phyloP scores from a whole-genome alignment of 2,888 invertebrate genomes.

The Abscondita cerata region DNA sequence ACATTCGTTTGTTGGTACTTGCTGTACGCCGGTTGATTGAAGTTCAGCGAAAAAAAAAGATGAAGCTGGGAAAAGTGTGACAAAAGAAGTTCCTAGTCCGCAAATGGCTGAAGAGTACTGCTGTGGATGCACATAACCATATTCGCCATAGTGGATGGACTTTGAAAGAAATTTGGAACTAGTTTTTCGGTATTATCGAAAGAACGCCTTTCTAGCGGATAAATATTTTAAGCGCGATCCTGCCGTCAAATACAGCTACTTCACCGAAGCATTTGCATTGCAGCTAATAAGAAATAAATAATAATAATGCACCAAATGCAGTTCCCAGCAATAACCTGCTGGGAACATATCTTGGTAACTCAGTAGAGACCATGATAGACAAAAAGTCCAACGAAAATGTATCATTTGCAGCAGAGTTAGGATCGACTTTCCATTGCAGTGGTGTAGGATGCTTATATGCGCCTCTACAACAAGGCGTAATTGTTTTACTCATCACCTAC shows the following conservation, averaged over 20 bases:
- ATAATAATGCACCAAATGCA: too few relatives aligned
- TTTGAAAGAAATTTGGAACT: slow-evolving; percentile 31
- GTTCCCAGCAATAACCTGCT: too few relatives aligned
- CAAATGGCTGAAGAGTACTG: too few relatives aligned
- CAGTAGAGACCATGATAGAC: too few relatives aligned
- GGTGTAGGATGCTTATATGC: too few relatives aligned
- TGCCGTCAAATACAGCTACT: not conserved
- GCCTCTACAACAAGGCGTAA: too few relatives aligned
- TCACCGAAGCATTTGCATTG: not conserved
- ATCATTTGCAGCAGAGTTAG: too few relatives aligned
- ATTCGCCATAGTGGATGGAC: slow-evolving; percentile 34
- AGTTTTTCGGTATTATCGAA: slow-evolving; percentile 26
- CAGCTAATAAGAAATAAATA: slow-evolving; percentile 9
- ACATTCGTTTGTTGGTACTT: slow-evolving; percentile 15
- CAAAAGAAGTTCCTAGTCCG: slow-evolving; percentile 3
- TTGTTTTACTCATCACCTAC: too few relatives aligned
- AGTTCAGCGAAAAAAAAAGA: slow-evolving; percentile 11
- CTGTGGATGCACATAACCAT: too few relatives aligned
- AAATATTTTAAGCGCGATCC: not conserved
- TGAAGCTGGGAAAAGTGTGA: not conserved
- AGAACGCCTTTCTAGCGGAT: slow-evolving; percentile 6
- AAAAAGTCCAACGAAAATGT: too few relatives aligned
- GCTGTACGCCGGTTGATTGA: slow-evolving; percentile 4
- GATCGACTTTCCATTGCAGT: too few relatives aligned
- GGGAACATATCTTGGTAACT: too few relatives aligned